Percentiles rank a stretch among this genome's conserved stretches.
Conservation (phyloP, 2,113 vertebrate species). For the Plestiodon gilberti region DNA sequence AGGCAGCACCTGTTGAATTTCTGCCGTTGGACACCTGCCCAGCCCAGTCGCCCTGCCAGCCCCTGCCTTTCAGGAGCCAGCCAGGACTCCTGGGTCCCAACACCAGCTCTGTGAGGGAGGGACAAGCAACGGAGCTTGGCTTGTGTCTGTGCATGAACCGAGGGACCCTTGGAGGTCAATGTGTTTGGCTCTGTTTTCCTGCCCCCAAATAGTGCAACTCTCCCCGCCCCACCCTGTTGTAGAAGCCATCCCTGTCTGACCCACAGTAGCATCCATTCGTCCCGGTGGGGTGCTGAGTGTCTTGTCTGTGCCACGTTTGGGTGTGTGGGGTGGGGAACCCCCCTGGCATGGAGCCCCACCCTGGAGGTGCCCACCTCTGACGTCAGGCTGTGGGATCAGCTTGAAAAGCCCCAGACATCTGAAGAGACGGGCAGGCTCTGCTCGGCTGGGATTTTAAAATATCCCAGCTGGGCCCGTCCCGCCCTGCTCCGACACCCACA, state of each 20-base stretch:
- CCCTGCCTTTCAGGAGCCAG: no score
- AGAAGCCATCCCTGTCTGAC: slow-evolving; percentile 26
- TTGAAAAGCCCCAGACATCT: background rate
- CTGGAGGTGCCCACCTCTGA: background rate
- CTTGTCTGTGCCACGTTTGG: background rate
- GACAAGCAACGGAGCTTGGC: background rate
- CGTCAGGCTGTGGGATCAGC: background rate
- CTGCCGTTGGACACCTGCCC: no score
- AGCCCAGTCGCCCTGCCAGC: background rate
- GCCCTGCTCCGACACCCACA: background rate
- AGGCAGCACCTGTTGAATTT: background rate
- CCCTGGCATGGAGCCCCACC: background rate
- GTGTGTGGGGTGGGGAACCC: background rate
- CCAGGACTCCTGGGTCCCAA: background rate
- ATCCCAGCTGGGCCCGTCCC: background rate
- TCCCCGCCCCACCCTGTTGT: background rate
- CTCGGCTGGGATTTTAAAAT: background rate
- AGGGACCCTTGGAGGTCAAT: background rate
- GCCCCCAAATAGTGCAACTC: background rate
- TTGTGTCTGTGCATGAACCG: background rate
- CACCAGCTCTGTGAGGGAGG: no score
- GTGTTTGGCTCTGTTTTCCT: background rate
- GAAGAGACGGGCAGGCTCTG: background rate
- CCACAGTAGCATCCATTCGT: slow-evolving; percentile 19
- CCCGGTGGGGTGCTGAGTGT: background rate